These are phyloP conservation scores for Labeo rohita DNA, from an alignment of 2,113 vertebrate genomes.

Conservation along the genomic window DNA sequence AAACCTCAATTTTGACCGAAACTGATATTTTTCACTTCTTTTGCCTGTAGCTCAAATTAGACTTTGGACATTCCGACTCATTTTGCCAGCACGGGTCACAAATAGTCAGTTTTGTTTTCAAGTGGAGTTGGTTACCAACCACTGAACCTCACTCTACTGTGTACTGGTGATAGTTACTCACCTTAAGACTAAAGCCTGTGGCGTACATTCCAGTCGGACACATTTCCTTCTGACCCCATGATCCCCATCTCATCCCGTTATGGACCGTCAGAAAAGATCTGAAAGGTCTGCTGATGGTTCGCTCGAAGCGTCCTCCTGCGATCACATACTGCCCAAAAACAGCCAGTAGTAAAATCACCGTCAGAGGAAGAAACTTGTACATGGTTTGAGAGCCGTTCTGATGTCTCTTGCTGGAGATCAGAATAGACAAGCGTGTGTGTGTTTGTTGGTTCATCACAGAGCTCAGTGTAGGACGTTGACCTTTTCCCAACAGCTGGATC, in stretches of 20 bases:
- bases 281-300: slow-evolving; percentile 33
- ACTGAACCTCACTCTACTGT: neutral
- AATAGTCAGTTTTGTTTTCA: neutral
- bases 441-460: neutral
- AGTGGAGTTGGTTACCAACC: neutral
- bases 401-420: neutral
- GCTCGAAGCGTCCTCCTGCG: neutral
- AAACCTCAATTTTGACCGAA: no score
- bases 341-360: neutral
- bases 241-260: slow-evolving; percentile 54
- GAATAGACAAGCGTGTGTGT: neutral
- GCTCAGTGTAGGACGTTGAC: neutral
- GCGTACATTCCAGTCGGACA: slow-evolving; percentile 46
- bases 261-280: slow-evolving; percentile 32
- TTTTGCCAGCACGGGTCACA: no score
- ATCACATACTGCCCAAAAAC: neutral
- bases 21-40: no score
- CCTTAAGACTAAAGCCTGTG: slow-evolving; percentile 52
- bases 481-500: neutral
- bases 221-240: slow-evolving; percentile 49
- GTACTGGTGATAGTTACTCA: neutral
- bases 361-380: neutral
- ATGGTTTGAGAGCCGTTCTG: slow-evolving; percentile 12
- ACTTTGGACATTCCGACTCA: no score
- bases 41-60: no score